Evolutionary conservation across 2,888 invertebrate genomes (phyloP), one percentile per base, ranked within the genome.

Genomic region (Brachynemurus nebulosus): DNA sequence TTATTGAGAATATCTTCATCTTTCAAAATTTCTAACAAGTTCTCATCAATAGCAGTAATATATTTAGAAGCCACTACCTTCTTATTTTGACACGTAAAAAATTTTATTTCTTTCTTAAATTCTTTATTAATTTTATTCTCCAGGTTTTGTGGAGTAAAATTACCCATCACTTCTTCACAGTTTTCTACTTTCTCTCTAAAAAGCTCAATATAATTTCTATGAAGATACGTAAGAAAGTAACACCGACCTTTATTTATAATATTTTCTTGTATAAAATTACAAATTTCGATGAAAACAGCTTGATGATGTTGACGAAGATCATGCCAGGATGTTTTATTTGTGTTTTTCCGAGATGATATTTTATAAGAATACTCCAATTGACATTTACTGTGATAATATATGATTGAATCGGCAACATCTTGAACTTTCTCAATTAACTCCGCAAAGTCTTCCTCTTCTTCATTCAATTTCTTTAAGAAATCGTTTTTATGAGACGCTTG

Each of bases 401-500:
- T n/a, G n/a, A n/a, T n/a, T n/a, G n/a, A n/a, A n/a, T n/a, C n/a
- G n/a, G n/a, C n/a, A n/a, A n/a, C n/a, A n/a, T n/a, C n/a, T n/a
- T n/a, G n/a, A n/a, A n/a, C n/a, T n/a, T n/a, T n/a, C n/a, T n/a
- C n/a, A n/a, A n/a, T n/a, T n/a, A n/a, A n/a, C n/a, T n/a, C n/a
- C n/a, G n/a, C n/a, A n/a, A n/a, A n/a, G n/a, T n/a, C n/a, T n/a
- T n/a, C n/a, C n/a, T n/a, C n/a, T n/a, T n/a, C n/a, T n/a, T n/a
- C n/a, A n/a, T n/a, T 36, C 34, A 42, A 36, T 38, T 44, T 17
- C 16, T 14, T n/a, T 44, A 35, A 35, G 41, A 49, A 49, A 40
- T 34, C 14, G 14, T 45, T 45, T 45, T 47, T 48, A 39, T 48
- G 25, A n/a, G 36, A 45, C 23, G 44, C 12, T 47, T 45, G 42